Percentiles rank a stretch among this genome's conserved stretches.
Evolutionary conservation across 2,888 invertebrate species (phyloP).

Genomic region (Ormyrus pomaceus): DNA sequence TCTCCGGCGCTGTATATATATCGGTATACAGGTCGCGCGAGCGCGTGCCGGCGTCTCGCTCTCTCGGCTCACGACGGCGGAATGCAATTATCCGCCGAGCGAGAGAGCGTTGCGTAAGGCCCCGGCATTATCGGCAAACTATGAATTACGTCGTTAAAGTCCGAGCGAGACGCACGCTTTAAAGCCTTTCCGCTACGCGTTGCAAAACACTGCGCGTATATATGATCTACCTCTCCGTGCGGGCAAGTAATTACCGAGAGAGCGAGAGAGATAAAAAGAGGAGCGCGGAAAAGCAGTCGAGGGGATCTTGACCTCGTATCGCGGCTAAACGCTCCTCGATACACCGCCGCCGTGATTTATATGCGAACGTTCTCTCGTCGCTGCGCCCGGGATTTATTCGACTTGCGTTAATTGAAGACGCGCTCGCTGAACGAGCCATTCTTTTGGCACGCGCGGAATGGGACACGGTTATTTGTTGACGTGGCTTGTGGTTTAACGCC

Average conservation of each 20-base stretch:
- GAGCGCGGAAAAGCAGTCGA: constrained; percentile 17
- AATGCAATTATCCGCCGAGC: constrained; percentile 68
- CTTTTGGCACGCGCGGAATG: no score
- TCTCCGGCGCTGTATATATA: no score
- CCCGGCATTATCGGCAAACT: constrained; percentile 66
- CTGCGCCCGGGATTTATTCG: no score
- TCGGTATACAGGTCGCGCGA: no score
- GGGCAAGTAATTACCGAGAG: constrained; percentile 20
- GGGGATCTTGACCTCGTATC: constrained; percentile 47
- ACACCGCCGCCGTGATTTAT: no score
- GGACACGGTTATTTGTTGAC: no score
- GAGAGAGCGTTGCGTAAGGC: constrained; percentile 67
- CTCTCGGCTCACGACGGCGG: constrained; percentile 47
- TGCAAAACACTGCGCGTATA: neutral
- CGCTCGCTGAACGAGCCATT: no score
- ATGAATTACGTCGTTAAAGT: constrained; percentile 60
- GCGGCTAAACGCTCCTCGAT: constrained; percentile 4
- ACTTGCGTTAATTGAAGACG: no score
- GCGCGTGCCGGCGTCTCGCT: constrained; percentile 10
- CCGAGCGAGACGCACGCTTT: constrained; percentile 22
- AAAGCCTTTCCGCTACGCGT: constrained; percentile 49
- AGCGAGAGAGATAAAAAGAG: neutral
- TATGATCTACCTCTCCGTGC: neutral
- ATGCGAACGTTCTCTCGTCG: neutral
- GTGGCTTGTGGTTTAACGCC: no score